These are phyloP conservation scores for Pollenia angustigena DNA, from an alignment of 2,888 invertebrate species.

Conservation along the genomic window DNA sequence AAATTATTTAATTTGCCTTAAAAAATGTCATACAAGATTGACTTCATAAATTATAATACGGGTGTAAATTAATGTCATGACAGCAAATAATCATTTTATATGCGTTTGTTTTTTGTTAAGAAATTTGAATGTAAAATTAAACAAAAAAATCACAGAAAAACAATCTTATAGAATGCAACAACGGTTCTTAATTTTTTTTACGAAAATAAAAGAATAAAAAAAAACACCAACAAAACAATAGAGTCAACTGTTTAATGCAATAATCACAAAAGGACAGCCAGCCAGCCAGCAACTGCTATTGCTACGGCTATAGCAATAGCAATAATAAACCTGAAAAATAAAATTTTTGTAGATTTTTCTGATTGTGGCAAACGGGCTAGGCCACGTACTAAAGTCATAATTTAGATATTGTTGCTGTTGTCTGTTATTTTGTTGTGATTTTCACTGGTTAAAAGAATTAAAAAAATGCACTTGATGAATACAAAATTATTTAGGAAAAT, in stretches of 20 bases:
- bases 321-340: slow-evolving; percentile 35
- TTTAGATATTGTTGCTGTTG: slow-evolving; percentile 49
- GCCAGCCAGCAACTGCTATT: background rate
- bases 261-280: slow-evolving; percentile 50
- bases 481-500: slow-evolving; percentile 33
- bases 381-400: slow-evolving; percentile 66
- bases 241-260: slow-evolving; percentile 49
- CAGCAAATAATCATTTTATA: slow-evolving; percentile 19
- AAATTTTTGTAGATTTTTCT: slow-evolving; percentile 36
- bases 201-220: background rate
- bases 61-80: slow-evolving; percentile 14
- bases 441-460: background rate
- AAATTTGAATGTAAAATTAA: slow-evolving; percentile 5
- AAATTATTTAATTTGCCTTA: slow-evolving; percentile 6
- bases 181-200: slow-evolving; percentile 40
- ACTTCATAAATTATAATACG: slow-evolving; percentile 14
- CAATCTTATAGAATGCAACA: slow-evolving; percentile 41
- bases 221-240: slow-evolving; percentile 40
- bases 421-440: slow-evolving; percentile 7
- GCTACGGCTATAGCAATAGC: slow-evolving; percentile 8
- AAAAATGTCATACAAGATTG: background rate
- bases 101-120: slow-evolving; percentile 6
- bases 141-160: slow-evolving; percentile 1
- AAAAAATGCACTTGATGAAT: slow-evolving; percentile 53
- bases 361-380: slow-evolving; percentile 34